Evolutionary conservation across 2,888 invertebrate genomes (phyloP), one percentile per base, ranked within the genome.

Genomic region (Megaustenia siamemsis): DNA sequence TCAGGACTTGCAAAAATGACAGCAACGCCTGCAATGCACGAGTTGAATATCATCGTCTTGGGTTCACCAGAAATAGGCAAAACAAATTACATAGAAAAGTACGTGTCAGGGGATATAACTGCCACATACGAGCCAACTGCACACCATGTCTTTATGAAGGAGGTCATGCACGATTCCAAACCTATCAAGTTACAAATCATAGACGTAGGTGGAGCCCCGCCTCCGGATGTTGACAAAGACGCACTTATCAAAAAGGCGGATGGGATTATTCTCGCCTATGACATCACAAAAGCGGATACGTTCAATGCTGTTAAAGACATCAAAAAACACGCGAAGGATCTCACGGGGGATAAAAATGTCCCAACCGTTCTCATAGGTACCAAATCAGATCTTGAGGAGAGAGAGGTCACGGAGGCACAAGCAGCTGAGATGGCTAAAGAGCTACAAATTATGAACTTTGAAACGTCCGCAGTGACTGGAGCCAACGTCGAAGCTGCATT

Each of bases 231-330:
- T 18, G 38, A 40, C 5, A 69, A 18, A 38, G 69, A 69, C 4
- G 8, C 15, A 4, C 18, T 24, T 0, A 69, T 69, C 18, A 69
- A 24, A 24, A 38, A 18, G 0, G 38, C 69, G 24, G 24, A 69
- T 24, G 69, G 69, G 0, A 40, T 69, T 69, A 69, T 69, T 40
- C 6, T 69, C 21, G 40, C 40, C 3, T 69, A 69, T 40, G 69
- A 69, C 40, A 69, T 69, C 40, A 69, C 69, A 6, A 40, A 40
- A 69, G 24, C 18, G 21, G 69, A 69, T 24, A 69, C 69, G 38
- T 69, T 69, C n/a, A 24, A 69, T 1, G 28, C n/a, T 4, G 12
- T 63, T 5, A 8, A 8, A 15, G 75, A 63, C 1, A 28, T 75
- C 5, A 1, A 12, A 12, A n/a, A 63, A 8, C 63, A 28, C 28